Base-by-base conservation (phyloP, 2,797 vertebrate species). In the Carapus acus region DNA sequence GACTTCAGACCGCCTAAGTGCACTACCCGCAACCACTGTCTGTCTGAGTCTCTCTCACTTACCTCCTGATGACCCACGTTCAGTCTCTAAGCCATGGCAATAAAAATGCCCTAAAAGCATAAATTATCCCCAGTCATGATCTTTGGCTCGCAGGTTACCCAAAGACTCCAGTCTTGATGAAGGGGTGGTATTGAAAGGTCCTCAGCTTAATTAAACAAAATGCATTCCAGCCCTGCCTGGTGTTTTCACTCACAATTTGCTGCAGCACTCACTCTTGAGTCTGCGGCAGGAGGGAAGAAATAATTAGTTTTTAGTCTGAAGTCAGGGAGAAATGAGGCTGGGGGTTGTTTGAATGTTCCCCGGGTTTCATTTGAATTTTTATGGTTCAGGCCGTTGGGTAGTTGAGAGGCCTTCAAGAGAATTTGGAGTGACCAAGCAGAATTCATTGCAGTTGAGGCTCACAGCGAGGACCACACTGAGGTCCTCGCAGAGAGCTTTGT, bases 361-460 rank as follows among this genome's bases (percentile, higher is more conserved):
- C 49, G 54, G 12, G 33, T 80, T 80, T 78, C 61, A 83, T 85
- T 85, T 44, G 71, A 83, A 76, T 83, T 74, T 87, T 87, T 85
- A 87, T 81, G 64, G 74, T 59, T 43, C 55, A 58, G 49, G 62
- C 46, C 61, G 78, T 79, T 67, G 66, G 75, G 57, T 69, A 62
- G 67, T 58, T 41, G 63, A 79, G 77, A 74, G 79, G 76, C 77
- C 72, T 71, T 71, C 48, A 16, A 74, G 73, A 79, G 65, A 81
- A 78, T 77, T 67, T 51, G 46, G 65, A 67, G 65, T 77, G 80
- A 81, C 69, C 27, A 49, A 74, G 75, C 49, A 63, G 75, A 77
- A 75, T 82, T 80, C 74, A 79, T 58, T 49, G 19, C 50, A 38
- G 58, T 52, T 31, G 69, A n/a, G n/a, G n/a, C n/a, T n/a, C 24